Evolutionary conservation across 2,113 vertebrate genomes (phyloP).

Genomic region (Zapornia atra): DNA sequence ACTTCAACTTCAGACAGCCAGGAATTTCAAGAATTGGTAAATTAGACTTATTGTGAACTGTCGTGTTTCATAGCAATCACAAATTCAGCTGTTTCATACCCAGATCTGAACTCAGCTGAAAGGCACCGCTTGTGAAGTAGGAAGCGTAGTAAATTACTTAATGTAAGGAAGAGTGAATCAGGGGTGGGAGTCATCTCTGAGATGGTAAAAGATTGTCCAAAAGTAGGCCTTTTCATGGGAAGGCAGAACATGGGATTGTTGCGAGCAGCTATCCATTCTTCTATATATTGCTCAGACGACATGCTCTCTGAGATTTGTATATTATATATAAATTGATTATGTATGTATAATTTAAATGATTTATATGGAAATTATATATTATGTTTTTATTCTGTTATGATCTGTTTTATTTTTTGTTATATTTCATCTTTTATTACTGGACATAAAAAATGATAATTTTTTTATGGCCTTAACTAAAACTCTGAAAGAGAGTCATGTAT

Average conservation of each 20-base stretch:
- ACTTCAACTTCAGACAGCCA: background rate
- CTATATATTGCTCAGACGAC: background rate
- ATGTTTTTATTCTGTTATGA: constrained; percentile 1
- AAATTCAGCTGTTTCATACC: background rate
- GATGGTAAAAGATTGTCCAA: background rate
- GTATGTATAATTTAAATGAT: no score
- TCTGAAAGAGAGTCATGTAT: background rate
- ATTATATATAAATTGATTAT: no score
- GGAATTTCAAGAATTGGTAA: background rate
- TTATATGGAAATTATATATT: background rate
- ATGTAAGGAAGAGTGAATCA: background rate
- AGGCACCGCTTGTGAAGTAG: background rate
- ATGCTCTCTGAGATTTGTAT: background rate
- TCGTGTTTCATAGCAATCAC: background rate
- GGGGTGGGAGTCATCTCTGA: background rate
- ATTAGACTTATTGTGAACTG: background rate
- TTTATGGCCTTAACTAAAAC: background rate
- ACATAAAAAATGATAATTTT: constrained; percentile 15
- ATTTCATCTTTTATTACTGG: constrained; percentile 13
- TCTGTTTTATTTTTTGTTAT: constrained; percentile 3
- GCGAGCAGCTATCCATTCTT: accelerated
- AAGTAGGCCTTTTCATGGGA: background rate
- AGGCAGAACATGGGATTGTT: background rate
- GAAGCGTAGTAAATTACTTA: background rate
- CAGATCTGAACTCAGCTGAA: background rate